These are phyloP conservation scores for Deladenus siricidicola DNA, from an alignment of 2,888 invertebrate species.

Conservation along the genomic window DNA sequence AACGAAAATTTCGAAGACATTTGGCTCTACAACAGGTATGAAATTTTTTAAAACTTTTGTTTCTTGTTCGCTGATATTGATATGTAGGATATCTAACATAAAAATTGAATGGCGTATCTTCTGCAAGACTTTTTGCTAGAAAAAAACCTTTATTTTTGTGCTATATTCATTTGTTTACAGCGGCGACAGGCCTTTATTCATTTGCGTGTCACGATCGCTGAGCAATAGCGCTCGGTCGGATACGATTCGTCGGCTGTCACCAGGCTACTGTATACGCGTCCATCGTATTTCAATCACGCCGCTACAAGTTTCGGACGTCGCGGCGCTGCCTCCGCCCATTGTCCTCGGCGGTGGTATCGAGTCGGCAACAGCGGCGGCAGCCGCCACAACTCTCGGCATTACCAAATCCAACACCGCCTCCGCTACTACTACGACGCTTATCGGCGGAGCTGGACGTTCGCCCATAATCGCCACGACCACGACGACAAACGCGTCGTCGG, in stretches of 20 bases:
- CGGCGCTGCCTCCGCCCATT: not conserved
- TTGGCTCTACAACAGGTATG: conserved; percentile 51
- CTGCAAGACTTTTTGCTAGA: not conserved
- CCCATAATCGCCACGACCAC: conserved; percentile 8
- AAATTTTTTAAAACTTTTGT: not conserved
- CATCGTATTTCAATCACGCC: conserved; percentile 31
- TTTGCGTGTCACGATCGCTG: conserved; percentile 36
- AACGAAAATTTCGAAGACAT: conserved; percentile 46
- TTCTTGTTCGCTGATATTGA: not conserved
- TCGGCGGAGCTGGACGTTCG: not conserved
- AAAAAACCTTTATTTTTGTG: not conserved
- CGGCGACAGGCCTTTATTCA: conserved; percentile 46
- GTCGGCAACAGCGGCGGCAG: not conserved
- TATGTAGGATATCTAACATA: not conserved
- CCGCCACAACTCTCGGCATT: not conserved
- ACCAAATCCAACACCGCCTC: not conserved
- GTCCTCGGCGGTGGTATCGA: not conserved
- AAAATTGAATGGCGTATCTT: not conserved
- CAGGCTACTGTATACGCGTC: conserved; percentile 51
- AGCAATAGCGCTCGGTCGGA: conserved; percentile 34
- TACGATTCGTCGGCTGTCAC: conserved; percentile 45
- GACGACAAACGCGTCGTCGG: not conserved
- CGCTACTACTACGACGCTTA: not conserved
- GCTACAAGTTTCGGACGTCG: not conserved
- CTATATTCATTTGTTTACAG: conserved; percentile 26